A percentile compares a stretch with the other conserved stretches of the same genome.
These are phyloP conservation scores for Leucoma salicis DNA, from an alignment of 2,888 invertebrate genomes.

Conservation along the genomic window DNA sequence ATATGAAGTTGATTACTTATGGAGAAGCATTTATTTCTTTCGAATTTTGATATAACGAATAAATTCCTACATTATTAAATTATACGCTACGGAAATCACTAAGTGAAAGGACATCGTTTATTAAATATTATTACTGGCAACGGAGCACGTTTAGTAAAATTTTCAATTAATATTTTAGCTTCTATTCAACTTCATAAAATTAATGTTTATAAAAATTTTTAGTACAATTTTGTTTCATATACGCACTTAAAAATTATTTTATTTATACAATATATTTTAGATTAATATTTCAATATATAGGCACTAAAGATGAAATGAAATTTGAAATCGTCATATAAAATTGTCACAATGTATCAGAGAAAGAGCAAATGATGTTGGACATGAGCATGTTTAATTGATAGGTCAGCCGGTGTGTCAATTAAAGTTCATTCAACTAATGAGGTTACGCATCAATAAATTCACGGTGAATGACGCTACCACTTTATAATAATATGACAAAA, in stretches of 20 bases:
- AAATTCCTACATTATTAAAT: too few relatives aligned
- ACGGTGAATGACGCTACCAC: constrained; percentile 46
- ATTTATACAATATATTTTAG: not conserved
- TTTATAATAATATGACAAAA: constrained; percentile 26
- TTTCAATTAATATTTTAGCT: too few relatives aligned
- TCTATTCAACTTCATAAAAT: too few relatives aligned
- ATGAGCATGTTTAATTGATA: constrained; percentile 67
- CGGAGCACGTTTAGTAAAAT: too few relatives aligned
- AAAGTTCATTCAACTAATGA: constrained; percentile 75
- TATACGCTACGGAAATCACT: too few relatives aligned
- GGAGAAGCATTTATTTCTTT: too few relatives aligned
- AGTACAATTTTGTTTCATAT: too few relatives aligned
- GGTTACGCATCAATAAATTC: constrained; percentile 63
- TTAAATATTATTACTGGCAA: too few relatives aligned
- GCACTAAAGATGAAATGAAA: not conserved
- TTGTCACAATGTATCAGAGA: constrained; percentile 23
- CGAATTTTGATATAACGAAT: too few relatives aligned
- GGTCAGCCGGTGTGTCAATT: constrained; percentile 81
- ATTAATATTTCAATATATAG: not conserved
- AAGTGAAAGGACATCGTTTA: too few relatives aligned
- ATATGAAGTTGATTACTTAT: too few relatives aligned
- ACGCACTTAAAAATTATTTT: not conserved
- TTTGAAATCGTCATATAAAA: not conserved
- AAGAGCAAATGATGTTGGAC: constrained; percentile 37
- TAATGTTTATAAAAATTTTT: too few relatives aligned